Conservation (phyloP, 2,888 invertebrate species). For the Empis livida region DNA sequence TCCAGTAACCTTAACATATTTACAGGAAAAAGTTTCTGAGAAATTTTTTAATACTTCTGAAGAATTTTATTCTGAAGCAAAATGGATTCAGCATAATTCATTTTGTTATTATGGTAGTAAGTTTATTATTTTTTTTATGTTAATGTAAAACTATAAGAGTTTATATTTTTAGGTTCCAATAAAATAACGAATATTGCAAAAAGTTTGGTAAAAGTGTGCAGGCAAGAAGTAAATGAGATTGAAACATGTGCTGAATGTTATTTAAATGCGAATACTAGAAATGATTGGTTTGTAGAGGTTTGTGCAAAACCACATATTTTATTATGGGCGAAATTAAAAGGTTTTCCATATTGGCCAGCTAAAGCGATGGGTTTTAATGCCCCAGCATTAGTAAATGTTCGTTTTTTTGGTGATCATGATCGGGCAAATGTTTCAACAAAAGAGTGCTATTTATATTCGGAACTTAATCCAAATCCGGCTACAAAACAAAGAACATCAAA, state of each 20-base stretch:
- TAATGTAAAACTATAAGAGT: neutral
- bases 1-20: slow-evolving; percentile 69
- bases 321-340: slow-evolving; percentile 94
- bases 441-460: slow-evolving; percentile 72
- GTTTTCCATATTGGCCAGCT: slow-evolving; percentile 95
- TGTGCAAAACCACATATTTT: slow-evolving; percentile 81
- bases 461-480: slow-evolving; percentile 51
- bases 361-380: slow-evolving; percentile 67
- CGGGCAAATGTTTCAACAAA: slow-evolving; percentile 78
- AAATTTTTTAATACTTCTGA: slow-evolving; percentile 75
- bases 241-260: slow-evolving; percentile 92
- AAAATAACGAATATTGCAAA: slow-evolving; percentile 67
- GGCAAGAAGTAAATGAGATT: slow-evolving; percentile 81
- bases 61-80: slow-evolving; percentile 77
- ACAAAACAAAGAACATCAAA: slow-evolving; percentile 35
- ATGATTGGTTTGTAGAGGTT: slow-evolving; percentile 84
- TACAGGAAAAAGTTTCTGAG: slow-evolving; percentile 63
- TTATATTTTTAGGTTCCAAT: slow-evolving; percentile 43
- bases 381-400: slow-evolving; percentile 64
- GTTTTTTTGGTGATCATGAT: slow-evolving; percentile 94
- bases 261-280: slow-evolving; percentile 65
- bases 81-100: slow-evolving; percentile 91
- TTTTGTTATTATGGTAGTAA: slow-evolving; percentile 80
- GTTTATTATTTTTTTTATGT: slow-evolving; percentile 22
- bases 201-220: slow-evolving; percentile 67